These are phyloP conservation scores for Gymnocypris eckloni DNA, from an alignment of 2,797 vertebrate species.

Conservation along the genomic window DNA sequence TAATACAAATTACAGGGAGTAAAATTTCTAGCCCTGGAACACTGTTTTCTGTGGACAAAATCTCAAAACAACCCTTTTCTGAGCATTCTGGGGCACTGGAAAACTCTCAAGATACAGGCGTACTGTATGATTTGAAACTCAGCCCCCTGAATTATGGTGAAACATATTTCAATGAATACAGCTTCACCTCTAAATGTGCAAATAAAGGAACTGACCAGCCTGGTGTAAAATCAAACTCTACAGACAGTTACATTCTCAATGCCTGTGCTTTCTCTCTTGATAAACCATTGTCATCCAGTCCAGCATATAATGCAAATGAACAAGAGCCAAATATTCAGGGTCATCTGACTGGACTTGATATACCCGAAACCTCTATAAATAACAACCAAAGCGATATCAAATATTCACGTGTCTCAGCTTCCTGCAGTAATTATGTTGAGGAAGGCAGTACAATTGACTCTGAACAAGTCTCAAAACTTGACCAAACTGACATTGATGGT, in stretches of 20 bases:
- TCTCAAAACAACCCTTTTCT: constrained; percentile 56
- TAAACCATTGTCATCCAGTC: constrained; percentile 67
- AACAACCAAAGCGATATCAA: constrained; percentile 57
- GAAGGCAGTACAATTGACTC: constrained; percentile 48
- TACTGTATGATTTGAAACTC: constrained; percentile 75
- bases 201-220: constrained; percentile 67
- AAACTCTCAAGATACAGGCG: constrained; percentile 62
- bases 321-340: constrained; percentile 60
- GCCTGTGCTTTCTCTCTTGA: constrained; percentile 68
- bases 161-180: constrained; percentile 71
- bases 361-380: constrained; percentile 58
- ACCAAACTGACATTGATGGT: constrained; percentile 63
- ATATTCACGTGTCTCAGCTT: constrained; percentile 62
- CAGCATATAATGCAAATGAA: constrained; percentile 56
- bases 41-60: constrained; percentile 44
- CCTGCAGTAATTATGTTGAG: constrained; percentile 62
- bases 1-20: constrained; percentile 63
- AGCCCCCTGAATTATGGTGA: constrained; percentile 77
- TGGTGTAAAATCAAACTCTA: constrained; percentile 64
- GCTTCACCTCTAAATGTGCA: constrained; percentile 74
- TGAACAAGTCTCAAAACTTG: constrained; percentile 50
- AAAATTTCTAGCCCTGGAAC: constrained; percentile 68
- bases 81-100: constrained; percentile 61
- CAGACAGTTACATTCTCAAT: constrained; percentile 63
- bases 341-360: constrained; percentile 63